Evolutionary conservation across 2,113 vertebrate genomes (phyloP).

Genomic region (Dicentrarchus labrax): DNA sequence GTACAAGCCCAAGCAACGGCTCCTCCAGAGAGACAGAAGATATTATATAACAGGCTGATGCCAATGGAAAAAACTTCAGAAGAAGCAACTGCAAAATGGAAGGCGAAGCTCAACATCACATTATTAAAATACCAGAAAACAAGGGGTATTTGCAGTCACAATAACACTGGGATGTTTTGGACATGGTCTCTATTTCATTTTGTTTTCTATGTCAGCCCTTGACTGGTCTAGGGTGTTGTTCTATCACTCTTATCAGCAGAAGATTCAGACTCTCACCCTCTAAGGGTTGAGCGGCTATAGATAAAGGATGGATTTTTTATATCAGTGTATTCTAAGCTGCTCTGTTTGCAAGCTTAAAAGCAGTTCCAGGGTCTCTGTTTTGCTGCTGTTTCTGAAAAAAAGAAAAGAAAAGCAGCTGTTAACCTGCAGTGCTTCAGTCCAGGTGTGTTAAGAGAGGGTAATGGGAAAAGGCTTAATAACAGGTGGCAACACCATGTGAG

Average conservation of each 20-base stretch:
- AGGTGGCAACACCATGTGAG: neutral
- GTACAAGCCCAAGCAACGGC: neutral
- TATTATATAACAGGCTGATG: neutral
- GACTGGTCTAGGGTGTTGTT: no score
- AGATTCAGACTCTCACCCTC: no score
- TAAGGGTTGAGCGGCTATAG: no score
- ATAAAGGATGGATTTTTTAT: neutral
- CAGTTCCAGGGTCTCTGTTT: neutral
- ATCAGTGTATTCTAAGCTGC: neutral
- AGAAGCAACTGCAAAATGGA: no score
- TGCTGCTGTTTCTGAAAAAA: neutral
- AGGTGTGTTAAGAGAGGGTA: slow-evolving; percentile 28
- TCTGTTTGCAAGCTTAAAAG: neutral
- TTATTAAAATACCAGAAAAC: no score
- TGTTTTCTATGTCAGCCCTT: neutral
- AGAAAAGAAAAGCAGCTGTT: neutral
- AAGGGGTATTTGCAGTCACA: no score
- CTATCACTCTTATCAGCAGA: no score
- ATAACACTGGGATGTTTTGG: no score
- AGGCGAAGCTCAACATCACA: no score
- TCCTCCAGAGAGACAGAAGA: no score
- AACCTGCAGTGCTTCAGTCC: neutral
- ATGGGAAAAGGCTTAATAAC: slow-evolving; percentile 26
- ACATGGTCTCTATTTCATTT: no score
- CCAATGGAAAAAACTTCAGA: no score